A percentile compares a stretch with the other conserved stretches of the same genome.
Evolutionary conservation across 2,888 invertebrate species (phyloP).

Genomic region (Drosophila macrothrix): DNA sequence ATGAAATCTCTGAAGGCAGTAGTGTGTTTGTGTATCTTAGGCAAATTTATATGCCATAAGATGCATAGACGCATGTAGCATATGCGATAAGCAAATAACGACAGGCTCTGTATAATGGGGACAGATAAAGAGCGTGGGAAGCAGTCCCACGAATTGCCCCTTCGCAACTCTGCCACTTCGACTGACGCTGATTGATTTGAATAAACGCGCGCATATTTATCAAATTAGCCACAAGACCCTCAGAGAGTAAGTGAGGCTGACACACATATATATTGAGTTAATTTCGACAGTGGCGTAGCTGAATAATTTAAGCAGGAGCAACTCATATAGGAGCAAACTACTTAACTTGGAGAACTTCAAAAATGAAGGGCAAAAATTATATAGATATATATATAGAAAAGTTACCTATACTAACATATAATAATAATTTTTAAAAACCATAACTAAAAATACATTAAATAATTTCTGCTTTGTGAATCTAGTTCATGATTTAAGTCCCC

Average conservation of each 20-base stretch:
- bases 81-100: conserved; percentile 43
- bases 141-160: conserved; percentile 7
- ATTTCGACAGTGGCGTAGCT: conserved; percentile 30
- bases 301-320: background rate
- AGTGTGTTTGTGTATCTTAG: conserved; percentile 20
- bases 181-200: conserved; percentile 82
- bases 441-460: background rate
- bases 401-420: background rate
- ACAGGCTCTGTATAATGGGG: background rate
- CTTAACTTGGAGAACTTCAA: background rate
- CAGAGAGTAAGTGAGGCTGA: conserved; percentile 25
- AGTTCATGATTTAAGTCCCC: background rate
- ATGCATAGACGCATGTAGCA: conserved; percentile 53
- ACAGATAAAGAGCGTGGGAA: conserved; percentile 2
- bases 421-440: no score
- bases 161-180: conserved; percentile 24
- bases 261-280: conserved; percentile 24
- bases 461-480: background rate
- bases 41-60: conserved; percentile 64
- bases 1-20: conserved; percentile 66
- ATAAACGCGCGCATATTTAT: conserved; percentile 80
- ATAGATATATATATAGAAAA: background rate
- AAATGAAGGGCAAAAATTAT: no score
- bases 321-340: background rate
- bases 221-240: conserved; percentile 75